Conservation (phyloP, 2,888 invertebrate genomes). For the Steinernema scapterisci region DNA sequence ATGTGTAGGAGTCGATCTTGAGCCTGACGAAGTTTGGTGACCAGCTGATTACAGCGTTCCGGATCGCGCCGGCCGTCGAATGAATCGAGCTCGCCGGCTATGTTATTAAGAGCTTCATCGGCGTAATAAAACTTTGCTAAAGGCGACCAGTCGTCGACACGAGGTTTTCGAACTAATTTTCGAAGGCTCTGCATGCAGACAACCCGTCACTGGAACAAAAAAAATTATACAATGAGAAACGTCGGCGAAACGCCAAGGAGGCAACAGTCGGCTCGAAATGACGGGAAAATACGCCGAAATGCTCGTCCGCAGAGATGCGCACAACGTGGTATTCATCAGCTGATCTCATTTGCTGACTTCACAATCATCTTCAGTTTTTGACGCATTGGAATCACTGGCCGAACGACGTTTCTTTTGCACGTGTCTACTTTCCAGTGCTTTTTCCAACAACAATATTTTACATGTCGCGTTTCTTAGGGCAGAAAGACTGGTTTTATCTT, state of each 20-base stretch:
- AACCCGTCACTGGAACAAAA: not conserved
- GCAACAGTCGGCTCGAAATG: no score
- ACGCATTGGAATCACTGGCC: no score
- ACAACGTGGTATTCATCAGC: no score
- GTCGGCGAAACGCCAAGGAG: not conserved
- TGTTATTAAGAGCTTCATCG: conserved; percentile 90
- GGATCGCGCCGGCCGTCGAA: conserved; percentile 99
- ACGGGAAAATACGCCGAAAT: no score
- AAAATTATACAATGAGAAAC: not conserved
- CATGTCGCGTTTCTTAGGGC: no score
- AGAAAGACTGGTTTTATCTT: no score
- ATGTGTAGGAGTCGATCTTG: conserved; percentile 72
- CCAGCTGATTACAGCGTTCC: conserved; percentile 89
- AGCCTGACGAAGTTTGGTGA: conserved; percentile 89
- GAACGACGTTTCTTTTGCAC: not conserved
- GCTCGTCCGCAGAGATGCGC: no score
- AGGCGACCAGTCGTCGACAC: conserved; percentile 66
- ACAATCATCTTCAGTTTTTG: no score
- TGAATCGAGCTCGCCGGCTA: conserved; percentile 92
- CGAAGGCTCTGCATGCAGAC: conserved; percentile 62
- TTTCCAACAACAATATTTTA: not conserved
- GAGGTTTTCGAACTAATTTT: conserved; percentile 65
- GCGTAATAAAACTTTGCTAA: conserved; percentile 83
- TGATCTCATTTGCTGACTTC: no score
- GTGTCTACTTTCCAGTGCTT: not conserved